These are phyloP conservation scores for Leptonema lineaticorne DNA, from an alignment of 1,140 invertebrate genomes.

Conservation along the genomic window DNA sequence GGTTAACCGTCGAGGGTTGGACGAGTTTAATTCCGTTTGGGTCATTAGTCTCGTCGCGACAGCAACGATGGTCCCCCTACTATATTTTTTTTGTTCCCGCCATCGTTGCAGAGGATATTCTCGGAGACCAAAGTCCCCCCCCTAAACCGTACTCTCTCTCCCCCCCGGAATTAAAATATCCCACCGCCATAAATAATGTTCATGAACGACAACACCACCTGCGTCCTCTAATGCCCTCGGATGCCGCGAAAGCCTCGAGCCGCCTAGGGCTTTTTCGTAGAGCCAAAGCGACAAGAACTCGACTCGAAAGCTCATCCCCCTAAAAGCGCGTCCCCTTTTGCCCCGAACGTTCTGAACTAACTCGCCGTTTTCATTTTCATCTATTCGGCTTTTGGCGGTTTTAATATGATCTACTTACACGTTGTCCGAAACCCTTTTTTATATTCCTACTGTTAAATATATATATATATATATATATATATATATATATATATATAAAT, in stretches of 20 bases:
- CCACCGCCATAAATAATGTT: conserved; percentile 21
- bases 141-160: too few relatives aligned
- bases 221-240: conserved; percentile 18
- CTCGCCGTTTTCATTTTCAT: too few relatives aligned
- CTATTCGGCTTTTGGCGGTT: too few relatives aligned
- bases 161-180: conserved; percentile 27
- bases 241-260: not conserved
- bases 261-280: not conserved
- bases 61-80: not conserved
- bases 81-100: too few relatives aligned
- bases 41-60: conserved; percentile 19
- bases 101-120: too few relatives aligned
- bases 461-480: too few relatives aligned
- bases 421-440: too few relatives aligned
- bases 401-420: too few relatives aligned
- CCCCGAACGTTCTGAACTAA: too few relatives aligned
- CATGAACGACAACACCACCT: conserved; percentile 28
- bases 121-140: not conserved
- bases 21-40: not conserved
- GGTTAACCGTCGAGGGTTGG: not conserved
- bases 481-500: too few relatives aligned
- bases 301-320: not conserved
- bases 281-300: not conserved
- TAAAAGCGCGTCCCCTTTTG: too few relatives aligned
- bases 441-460: too few relatives aligned